Evolutionary conservation across 2,888 invertebrate genomes (phyloP).

Genomic region (Pseudolycoriella hygida): DNA sequence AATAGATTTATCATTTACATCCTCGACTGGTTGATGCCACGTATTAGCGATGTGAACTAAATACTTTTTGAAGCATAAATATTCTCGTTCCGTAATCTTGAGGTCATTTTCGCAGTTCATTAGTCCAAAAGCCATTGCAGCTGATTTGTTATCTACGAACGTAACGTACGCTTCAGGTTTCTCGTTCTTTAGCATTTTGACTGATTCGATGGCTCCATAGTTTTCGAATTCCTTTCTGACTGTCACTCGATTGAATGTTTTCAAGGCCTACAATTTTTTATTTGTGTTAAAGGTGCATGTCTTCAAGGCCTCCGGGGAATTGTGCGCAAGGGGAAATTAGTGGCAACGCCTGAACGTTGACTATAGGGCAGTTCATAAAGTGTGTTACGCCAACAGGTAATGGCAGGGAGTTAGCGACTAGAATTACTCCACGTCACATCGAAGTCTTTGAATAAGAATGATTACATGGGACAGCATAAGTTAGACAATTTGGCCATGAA

Average conservation of each 20-base stretch:
- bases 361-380: too few species aligned
- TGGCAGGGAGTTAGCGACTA: too few species aligned
- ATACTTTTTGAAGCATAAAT: background rate
- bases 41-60: background rate
- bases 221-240: background rate
- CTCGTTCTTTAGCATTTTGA: background rate
- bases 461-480: too few species aligned
- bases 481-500: too few species aligned
- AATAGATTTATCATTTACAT: background rate
- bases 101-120: background rate
- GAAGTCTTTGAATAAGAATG: too few species aligned
- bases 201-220: background rate
- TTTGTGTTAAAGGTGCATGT: too few species aligned
- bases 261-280: too few species aligned
- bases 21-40: background rate
- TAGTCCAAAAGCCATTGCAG: background rate
- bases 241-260: background rate
- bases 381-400: too few species aligned
- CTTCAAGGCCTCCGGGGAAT: too few species aligned
- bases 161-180: slow-evolving; percentile 3
- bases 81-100: background rate
- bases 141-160: background rate
- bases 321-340: too few species aligned
- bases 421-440: too few species aligned
- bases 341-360: too few species aligned